Base-by-base conservation (phyloP, 2,888 invertebrate genomes). In the Conus canariensis region DNA sequence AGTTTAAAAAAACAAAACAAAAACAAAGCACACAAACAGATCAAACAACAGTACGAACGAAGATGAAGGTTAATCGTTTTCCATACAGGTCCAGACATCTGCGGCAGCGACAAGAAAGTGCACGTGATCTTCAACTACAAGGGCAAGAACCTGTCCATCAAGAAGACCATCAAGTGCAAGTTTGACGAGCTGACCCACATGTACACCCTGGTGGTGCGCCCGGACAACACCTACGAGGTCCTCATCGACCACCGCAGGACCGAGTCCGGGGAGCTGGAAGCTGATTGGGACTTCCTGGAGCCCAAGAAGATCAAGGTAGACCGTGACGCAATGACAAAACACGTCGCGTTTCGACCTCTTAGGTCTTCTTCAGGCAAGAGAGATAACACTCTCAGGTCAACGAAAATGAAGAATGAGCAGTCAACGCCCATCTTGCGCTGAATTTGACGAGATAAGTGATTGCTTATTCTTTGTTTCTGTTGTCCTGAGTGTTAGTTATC, bases 111-210 rank as follows among this genome's bases (percentile, higher is more conserved):
- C 92, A 99, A 99, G 97, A 99, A 99, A 97, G 99, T 99, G 9
- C 99, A 99, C 96, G 99, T 99, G 19, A 99, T 99, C 97, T 98
- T 99, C 97, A 99, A 98, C 97, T 99, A 99, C 97, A 99, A 99
- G 96, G 99, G 98, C 95, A 99, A 99, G 97, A 99, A 99, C 97
- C 97, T 98, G 93, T 97, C 99, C 90, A 99, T 99, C 96, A 99
- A 99, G 97, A 99, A 99, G 96, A 99, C 99, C 96, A 99, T 99
- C 96, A 97, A 99, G 92, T 99, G 99, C 97, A 99, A 99, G 95
- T 99, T 99, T 96, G 99, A 99, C 95, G 98, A 99, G 0, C 98
- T 98, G 97, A 99, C 99, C 9, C 99, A 99, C 96, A 97, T 99
- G 93, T 99, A 99, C 97, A 99, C 99, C 0, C 97, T 99, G 93